Conservation (phyloP, 2,888 invertebrate species). For the Subacronicta megacephala region DNA sequence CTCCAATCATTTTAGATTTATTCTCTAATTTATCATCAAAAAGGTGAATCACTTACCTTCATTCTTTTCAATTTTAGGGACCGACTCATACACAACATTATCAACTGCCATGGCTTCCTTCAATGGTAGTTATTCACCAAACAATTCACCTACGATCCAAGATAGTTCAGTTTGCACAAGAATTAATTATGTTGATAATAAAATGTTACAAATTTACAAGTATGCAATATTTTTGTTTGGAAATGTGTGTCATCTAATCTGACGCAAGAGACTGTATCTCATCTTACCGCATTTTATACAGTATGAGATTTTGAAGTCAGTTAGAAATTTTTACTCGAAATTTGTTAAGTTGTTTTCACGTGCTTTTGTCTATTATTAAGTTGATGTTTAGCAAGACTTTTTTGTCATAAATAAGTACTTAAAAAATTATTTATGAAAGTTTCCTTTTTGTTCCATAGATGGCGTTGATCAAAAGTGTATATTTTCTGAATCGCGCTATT, state of each 20-base stretch:
- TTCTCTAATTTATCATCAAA: too few relatives aligned
- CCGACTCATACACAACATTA: slow-evolving; percentile 63
- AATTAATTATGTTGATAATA: slow-evolving; percentile 26
- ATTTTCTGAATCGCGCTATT: too few relatives aligned
- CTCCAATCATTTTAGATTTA: too few relatives aligned
- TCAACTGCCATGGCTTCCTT: slow-evolving; percentile 60
- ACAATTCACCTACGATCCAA: neutral
- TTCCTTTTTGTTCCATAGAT: too few relatives aligned
- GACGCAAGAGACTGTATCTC: neutral
- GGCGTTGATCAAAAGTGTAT: too few relatives aligned
- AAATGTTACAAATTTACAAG: slow-evolving; percentile 4
- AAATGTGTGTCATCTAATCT: slow-evolving; percentile 1
- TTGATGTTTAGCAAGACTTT: too few relatives aligned
- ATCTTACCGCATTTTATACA: neutral
- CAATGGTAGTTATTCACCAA: slow-evolving; percentile 32
- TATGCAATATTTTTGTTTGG: slow-evolving; percentile 14
- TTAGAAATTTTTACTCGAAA: too few relatives aligned
- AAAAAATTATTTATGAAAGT: too few relatives aligned
- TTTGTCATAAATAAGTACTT: too few relatives aligned
- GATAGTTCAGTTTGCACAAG: slow-evolving; percentile 38
- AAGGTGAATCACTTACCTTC: slow-evolving; percentile 54
- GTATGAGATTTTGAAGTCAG: too few relatives aligned
- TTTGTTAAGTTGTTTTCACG: too few relatives aligned
- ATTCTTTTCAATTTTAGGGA: slow-evolving; percentile 58
- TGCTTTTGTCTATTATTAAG: too few relatives aligned